Evolutionary conservation across 2,888 invertebrate species (phyloP), one percentile per base, ranked within the genome.

Genomic region (Plutella xylostella): DNA sequence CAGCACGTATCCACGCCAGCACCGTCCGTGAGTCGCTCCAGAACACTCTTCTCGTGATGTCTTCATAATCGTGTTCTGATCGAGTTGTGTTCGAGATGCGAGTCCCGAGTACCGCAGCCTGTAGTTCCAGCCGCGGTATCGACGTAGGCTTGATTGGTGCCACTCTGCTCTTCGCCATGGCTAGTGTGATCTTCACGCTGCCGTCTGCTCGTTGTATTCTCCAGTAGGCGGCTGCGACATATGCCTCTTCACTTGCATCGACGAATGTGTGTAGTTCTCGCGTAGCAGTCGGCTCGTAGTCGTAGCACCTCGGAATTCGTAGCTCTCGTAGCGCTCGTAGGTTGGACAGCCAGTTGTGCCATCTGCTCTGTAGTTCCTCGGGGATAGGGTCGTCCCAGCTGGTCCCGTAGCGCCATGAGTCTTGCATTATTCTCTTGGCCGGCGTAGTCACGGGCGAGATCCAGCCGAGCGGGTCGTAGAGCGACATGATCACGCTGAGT

Each of bases 391-490:
- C 39, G 11, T 39, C 39, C 55, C 55, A 56, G 1, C 37, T 37
- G 1, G 50, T 33, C 12, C 47, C 42, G 1, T 9, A 2, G 19
- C 41, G 40, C 50, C 56, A 55, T 3, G 47, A 31, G 0, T 45
- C 5, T 17, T 51, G 51, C 3, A 56, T 7, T 3, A 51, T 28
- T 3, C 53, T 46, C 45, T 52, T 52, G 1, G 40, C 43, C 22
- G 47, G 18, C 7, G 54, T 43, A 4, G 51, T 48, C 7, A 49
- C 40, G 3, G 54, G 54, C 9, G 39, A n/a, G 1, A 46, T 41
- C 21, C 49, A 45, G 11, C 52, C 53, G 28, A 47, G 45, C 6
- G 52, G 37, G 38, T 56, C 55, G 28, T 52, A 53, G 1, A 55
- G 39, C 1, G 50, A 46, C 45, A 45, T 39, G 20, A 38, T 21